Evolutionary conservation across 2,797 vertebrate genomes (phyloP).

Genomic region (Geotrypetes seraphini): DNA sequence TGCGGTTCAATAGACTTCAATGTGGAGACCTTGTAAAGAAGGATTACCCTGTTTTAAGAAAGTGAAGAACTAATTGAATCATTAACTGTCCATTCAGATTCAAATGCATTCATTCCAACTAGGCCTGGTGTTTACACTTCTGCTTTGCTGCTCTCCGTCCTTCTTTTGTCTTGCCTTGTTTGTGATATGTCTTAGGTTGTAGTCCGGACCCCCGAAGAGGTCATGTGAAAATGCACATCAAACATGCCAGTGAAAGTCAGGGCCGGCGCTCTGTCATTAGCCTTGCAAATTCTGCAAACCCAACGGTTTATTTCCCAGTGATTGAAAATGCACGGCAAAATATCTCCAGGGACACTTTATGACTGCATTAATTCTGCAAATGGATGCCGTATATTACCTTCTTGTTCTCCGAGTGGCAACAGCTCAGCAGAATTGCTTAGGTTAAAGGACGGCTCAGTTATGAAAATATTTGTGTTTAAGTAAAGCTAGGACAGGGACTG

Average conservation of each 20-base stretch:
- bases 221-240: constrained; percentile 49
- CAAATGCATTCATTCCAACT: constrained; percentile 55
- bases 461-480: no score
- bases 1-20: constrained; percentile 37
- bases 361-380: neutral
- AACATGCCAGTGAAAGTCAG: constrained; percentile 17
- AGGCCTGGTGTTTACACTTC: constrained; percentile 44
- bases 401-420: no score
- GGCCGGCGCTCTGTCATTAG: neutral
- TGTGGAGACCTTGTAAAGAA: constrained; percentile 41
- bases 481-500: no score
- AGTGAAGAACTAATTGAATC: constrained; percentile 67
- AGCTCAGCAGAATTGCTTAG: no score
- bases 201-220: constrained; percentile 25
- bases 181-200: constrained; percentile 47
- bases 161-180: constrained; percentile 47
- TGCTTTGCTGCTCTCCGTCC: constrained; percentile 34
- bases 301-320: constrained; percentile 1
- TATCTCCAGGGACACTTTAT: constrained; percentile 4
- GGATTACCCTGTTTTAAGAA: constrained; percentile 62
- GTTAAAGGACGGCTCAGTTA: no score
- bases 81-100: constrained; percentile 72
- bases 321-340: constrained; percentile 5
- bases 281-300: rapidly evolving
- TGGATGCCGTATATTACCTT: no score